Base-by-base conservation (phyloP, 2,888 invertebrate species). In the Acheta domesticus region DNA sequence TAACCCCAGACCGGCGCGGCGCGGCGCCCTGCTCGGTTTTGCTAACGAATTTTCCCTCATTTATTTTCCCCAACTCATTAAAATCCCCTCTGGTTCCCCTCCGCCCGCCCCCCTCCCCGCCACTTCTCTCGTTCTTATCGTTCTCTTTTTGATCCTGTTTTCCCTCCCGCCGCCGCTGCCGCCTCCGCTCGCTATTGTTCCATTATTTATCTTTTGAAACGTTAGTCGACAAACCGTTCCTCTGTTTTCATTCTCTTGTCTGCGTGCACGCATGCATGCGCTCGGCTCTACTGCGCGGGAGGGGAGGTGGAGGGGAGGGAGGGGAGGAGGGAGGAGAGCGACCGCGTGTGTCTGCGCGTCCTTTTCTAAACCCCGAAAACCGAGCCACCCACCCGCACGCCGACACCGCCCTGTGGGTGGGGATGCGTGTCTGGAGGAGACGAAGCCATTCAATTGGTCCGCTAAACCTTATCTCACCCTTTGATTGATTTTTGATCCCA, bases 41-140 rank as follows among this genome's bases (percentile, higher is more conserved):
- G 62, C 62, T 62, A 62, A 62, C 62, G 62, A 62, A 62, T 62
- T 62, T 36, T 62, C 62, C 62, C 62, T 62, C 62, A 62, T 62
- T 62, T 62, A 62, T 62, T 62, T 62, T 62, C 62, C 62, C 62
- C 62, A 62, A 62, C 62, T 62, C 62, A 62, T 62, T 62, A 62
- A 62, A 62, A 62, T 62, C 62, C 62, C 62, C 62, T 62, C 62
- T 62, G 36, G 36, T 36, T 36, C 36, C 36, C 36, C 36, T 36
- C 36, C 36, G 36, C 36, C 36, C 23, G 23, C 23, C 36, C 36
- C 36, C 36, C 4, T 8, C 36, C 36, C 4, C 62, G 3, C 14
- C n/a, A 62, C 19, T 62, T 62, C 62, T 62, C 36, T 62, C 62
- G 62, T 62, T 62, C 62, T 62, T 62, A 62, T 62, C 62, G 62